phyloP scores from a whole-genome alignment of 53 echinoderm and acorn worm genomes.

The Apostichopus leukothele region DNA sequence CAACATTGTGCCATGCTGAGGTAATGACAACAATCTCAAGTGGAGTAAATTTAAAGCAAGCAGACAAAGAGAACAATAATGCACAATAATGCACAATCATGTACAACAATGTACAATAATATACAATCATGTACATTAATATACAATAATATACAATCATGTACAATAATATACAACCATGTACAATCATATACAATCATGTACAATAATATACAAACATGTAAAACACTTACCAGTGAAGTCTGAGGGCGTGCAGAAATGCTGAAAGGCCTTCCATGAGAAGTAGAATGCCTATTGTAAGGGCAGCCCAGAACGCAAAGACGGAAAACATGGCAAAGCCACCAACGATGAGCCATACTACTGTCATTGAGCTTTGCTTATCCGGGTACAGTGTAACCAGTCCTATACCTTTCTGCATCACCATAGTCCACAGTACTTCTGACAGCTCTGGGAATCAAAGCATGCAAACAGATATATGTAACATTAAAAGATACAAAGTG shows the following conservation, averaged over 20 bases:
- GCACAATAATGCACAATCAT: no score
- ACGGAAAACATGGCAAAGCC: slow-evolving; percentile 51
- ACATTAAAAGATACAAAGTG: no score
- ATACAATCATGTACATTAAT: no score
- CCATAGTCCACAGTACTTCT: slow-evolving; percentile 93
- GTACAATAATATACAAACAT: no score
- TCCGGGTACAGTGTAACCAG: background rate
- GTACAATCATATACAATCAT: no score
- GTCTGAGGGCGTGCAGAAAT: slow-evolving; percentile 89
- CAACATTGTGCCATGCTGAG: no score
- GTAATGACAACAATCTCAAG: no score
- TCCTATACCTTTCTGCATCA: slow-evolving; percentile 63
- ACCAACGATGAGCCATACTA: slow-evolving; percentile 28
- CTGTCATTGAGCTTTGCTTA: background rate
- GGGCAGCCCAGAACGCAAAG: slow-evolving; percentile 68
- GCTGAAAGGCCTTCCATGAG: slow-evolving; percentile 98
- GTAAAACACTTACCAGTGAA: slow-evolving; percentile 80
- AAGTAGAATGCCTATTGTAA: slow-evolving; percentile 81
- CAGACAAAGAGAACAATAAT: no score
- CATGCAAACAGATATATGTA: background rate
- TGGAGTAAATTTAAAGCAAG: no score
- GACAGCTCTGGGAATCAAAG: slow-evolving; percentile 66
- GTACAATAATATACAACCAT: no score
- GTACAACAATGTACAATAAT: no score
- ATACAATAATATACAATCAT: no score